Percentiles rank a stretch among this genome's conserved stretches.
Evolutionary conservation across 2,113 vertebrate species (phyloP).

Genomic region (Circaetus gallicus): DNA sequence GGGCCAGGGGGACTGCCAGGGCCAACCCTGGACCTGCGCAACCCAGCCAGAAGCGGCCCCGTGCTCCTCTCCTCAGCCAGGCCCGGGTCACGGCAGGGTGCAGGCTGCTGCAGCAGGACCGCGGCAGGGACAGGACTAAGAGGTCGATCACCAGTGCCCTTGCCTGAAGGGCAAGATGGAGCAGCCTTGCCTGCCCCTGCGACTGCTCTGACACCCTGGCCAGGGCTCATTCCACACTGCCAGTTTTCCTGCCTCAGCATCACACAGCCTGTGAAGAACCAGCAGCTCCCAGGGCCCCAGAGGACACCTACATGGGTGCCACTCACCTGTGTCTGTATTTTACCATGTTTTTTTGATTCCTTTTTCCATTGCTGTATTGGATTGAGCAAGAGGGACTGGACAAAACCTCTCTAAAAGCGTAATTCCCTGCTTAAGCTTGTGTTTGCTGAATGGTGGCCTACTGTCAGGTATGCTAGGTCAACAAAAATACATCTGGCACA

Average conservation of each 20-base stretch:
- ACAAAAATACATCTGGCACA: background rate
- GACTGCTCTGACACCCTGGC: background rate
- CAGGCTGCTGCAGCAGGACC: background rate
- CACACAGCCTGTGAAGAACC: accelerated
- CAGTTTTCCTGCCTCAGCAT: background rate
- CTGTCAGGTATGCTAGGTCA: background rate
- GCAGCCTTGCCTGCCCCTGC: background rate
- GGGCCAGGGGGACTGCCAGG: background rate
- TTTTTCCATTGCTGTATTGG: background rate
- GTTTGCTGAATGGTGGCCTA: background rate
- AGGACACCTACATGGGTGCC: accelerated
- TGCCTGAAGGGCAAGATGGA: background rate
- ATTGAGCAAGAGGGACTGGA: background rate
- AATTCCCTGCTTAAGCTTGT: background rate
- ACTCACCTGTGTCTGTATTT: background rate
- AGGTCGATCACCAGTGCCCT: background rate
- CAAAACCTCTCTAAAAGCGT: background rate
- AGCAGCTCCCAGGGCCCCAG: background rate
- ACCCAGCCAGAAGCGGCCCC: background rate
- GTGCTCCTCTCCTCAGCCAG: accelerated
- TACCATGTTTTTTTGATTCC: background rate
- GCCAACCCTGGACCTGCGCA: background rate
- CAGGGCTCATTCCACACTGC: background rate
- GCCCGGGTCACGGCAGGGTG: background rate
- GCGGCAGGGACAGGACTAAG: background rate